Conservation (phyloP, 2,113 vertebrate genomes). For the Brachyhypopomus gauderio region DNA sequence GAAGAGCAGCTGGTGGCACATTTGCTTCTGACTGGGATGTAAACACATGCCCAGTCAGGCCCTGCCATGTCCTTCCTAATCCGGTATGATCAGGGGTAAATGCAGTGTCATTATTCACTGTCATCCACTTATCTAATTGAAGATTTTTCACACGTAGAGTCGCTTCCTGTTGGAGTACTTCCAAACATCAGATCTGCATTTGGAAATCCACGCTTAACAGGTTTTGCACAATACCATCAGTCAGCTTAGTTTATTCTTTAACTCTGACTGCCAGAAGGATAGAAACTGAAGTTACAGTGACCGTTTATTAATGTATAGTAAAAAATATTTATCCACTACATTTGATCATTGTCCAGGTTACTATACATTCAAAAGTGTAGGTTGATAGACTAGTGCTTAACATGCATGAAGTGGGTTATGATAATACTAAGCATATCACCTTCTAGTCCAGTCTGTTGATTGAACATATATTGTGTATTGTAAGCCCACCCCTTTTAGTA, state of each 20-base stretch:
- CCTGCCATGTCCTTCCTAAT: not conserved
- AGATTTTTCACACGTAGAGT: not conserved
- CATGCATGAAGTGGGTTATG: not conserved
- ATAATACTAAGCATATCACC: not conserved
- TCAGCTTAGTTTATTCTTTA: not conserved
- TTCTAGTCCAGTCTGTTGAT: not conserved
- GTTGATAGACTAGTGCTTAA: not conserved
- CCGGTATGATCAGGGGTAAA: not conserved
- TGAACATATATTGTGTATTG: not conserved
- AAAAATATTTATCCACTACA: no score
- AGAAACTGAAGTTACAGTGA: not conserved
- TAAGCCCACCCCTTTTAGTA: not conserved
- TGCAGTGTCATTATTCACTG: constrained; percentile 6
- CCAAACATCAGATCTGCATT: not conserved
- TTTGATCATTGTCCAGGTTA: not conserved
- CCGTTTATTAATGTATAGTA: not conserved
- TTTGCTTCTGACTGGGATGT: constrained; percentile 20
- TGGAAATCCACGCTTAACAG: not conserved
- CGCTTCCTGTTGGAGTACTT: not conserved
- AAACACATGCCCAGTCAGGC: not conserved
- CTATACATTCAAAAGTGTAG: not conserved
- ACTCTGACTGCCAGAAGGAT: not conserved
- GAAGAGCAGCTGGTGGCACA: constrained; percentile 46
- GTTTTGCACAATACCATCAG: constrained; percentile 11
- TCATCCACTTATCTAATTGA: not conserved